Conservation (phyloP, 2,888 invertebrate species). For the Odontomyia ornata region DNA sequence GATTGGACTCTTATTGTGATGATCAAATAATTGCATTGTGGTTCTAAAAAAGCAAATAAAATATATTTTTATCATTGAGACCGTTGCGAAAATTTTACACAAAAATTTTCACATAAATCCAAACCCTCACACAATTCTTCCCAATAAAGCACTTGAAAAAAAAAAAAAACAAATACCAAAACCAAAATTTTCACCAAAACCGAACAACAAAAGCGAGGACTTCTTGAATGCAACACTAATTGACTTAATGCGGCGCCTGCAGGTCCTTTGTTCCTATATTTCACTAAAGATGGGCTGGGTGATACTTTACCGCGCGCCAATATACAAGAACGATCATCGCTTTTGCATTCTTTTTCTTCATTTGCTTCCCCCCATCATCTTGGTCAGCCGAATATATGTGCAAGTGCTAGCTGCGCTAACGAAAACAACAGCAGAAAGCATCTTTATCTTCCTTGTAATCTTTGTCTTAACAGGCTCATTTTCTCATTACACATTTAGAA, state of each 20-base stretch:
- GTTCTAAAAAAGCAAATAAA: too few species aligned
- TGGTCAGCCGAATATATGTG: constrained; percentile 5
- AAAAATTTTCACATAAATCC: too few species aligned
- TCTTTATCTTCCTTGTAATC: constrained; percentile 45
- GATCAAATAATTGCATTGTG: too few species aligned
- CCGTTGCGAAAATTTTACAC: too few species aligned
- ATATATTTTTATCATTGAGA: too few species aligned
- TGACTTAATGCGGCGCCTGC: constrained; percentile 48
- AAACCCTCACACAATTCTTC: too few species aligned
- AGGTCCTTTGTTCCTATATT: constrained; percentile 47
- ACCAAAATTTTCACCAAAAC: neutral
- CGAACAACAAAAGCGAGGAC: constrained; percentile 35
- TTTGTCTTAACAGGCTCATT: constrained; percentile 43
- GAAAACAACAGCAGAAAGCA: constrained; percentile 4
- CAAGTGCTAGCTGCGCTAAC: neutral
- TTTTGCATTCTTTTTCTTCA: neutral
- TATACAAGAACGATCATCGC: neutral
- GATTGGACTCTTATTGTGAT: too few species aligned
- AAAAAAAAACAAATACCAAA: neutral
- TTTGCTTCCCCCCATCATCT: neutral
- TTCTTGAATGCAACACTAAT: constrained; percentile 47
- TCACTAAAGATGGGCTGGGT: constrained; percentile 30
- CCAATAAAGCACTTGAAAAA: neutral
- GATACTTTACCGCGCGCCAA: constrained; percentile 30
- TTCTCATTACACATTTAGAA: constrained; percentile 46